Conservation (phyloP, 2,888 invertebrate species). For the Ormia ochracea region DNA sequence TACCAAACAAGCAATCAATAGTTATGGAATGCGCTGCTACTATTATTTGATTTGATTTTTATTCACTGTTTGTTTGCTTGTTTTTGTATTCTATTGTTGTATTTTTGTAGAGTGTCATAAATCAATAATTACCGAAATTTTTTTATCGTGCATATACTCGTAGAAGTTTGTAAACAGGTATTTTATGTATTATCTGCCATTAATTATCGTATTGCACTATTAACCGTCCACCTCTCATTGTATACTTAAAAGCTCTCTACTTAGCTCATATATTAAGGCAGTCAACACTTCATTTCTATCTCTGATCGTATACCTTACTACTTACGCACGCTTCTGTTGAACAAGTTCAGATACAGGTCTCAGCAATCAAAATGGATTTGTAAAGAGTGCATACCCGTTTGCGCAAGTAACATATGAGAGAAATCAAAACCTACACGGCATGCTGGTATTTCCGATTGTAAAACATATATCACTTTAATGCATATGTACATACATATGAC, state of each 20-base stretch:
- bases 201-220: slow-evolving; percentile 35
- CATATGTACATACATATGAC: too few relatives aligned
- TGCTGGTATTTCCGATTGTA: too few relatives aligned
- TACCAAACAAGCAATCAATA: slow-evolving; percentile 51
- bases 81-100: slow-evolving; percentile 24
- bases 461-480: too few relatives aligned
- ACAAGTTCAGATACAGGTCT: not conserved
- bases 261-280: not conserved
- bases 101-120: slow-evolving; percentile 51
- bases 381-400: not conserved
- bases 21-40: slow-evolving; percentile 31
- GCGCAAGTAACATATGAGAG: too few relatives aligned
- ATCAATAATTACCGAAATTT: slow-evolving; percentile 57
- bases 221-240: not conserved
- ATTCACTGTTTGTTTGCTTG: slow-evolving; percentile 22
- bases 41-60: slow-evolving; percentile 28
- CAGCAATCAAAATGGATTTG: not conserved
- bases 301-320: not conserved
- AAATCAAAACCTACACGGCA: too few relatives aligned
- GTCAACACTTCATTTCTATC: not conserved
- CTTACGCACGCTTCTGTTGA: not conserved
- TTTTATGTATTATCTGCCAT: slow-evolving; percentile 36
- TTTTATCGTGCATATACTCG: slow-evolving; percentile 32
- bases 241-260: not conserved
- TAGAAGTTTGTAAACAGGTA: slow-evolving; percentile 41